Percentiles rank a stretch among this genome's conserved stretches.
Evolutionary conservation across 2,797 vertebrate genomes (phyloP).

Genomic region (Apogon hyalosoma): DNA sequence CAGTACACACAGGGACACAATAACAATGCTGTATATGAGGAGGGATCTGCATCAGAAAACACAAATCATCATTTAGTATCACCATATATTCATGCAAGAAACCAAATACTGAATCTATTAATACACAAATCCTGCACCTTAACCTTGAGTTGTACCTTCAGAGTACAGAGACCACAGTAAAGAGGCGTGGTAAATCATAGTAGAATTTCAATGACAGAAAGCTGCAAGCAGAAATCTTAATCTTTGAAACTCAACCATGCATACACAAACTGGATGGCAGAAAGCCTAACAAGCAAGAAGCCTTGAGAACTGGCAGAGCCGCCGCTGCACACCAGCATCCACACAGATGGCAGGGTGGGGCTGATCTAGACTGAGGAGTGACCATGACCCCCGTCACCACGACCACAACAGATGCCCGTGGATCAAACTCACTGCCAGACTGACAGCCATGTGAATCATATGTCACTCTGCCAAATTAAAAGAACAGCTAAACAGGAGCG

Average conservation of each 20-base stretch:
- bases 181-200: conserved; percentile 31
- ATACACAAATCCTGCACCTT: conserved; percentile 22
- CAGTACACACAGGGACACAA: conserved; percentile 3
- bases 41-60: neutral
- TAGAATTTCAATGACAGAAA: conserved; percentile 38
- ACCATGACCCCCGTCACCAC: conserved; percentile 11
- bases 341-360: conserved; percentile 59
- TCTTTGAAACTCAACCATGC: conserved; percentile 38
- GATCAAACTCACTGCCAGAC: conserved; percentile 12
- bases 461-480: conserved; percentile 11
- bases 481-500: conserved; percentile 1
- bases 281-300: conserved; percentile 30
- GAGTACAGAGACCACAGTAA: conserved; percentile 2
- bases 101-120: conserved; percentile 12
- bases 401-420: neutral
- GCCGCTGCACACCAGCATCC: conserved; percentile 6
- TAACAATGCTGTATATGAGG: neutral
- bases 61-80: neutral
- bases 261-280: conserved; percentile 35
- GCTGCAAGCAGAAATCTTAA: conserved; percentile 39
- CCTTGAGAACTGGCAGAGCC: conserved; percentile 31
- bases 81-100: neutral
- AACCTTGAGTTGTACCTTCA: conserved; percentile 36
- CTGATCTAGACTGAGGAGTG: neutral
- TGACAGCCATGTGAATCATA: conserved; percentile 16